Percentiles rank a stretch among this genome's conserved stretches.
Evolutionary conservation across 64 coral and sea anemone genomes (phyloP).

Genomic region (Trachythela sp.): DNA sequence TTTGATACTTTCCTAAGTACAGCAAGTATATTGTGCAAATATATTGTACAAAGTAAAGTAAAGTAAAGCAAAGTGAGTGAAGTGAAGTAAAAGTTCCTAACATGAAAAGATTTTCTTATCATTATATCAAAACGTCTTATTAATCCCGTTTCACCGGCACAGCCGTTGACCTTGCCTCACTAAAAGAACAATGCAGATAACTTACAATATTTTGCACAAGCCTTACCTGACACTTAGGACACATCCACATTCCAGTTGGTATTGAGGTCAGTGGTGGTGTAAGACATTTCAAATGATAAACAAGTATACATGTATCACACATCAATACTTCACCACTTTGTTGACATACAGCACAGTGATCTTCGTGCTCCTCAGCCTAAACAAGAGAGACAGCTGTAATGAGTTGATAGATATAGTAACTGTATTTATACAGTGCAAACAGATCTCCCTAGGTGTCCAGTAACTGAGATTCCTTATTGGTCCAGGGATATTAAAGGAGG

Average conservation of each 20-base stretch:
- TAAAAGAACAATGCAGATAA: too few species aligned
- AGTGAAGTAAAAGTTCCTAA: too few species aligned
- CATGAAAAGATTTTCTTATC: too few species aligned
- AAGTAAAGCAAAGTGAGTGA: too few species aligned
- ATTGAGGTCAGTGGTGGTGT: constrained; percentile 68
- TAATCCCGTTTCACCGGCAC: too few species aligned
- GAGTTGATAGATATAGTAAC: too few species aligned
- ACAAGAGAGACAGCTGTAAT: background rate
- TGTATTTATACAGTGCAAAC: too few species aligned
- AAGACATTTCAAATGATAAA: constrained; percentile 88
- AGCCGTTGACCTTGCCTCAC: too few species aligned
- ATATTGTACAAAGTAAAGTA: too few species aligned
- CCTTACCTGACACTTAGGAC: constrained; percentile 96
- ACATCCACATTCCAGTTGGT: constrained; percentile 95
- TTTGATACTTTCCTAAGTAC: constrained; percentile 56
- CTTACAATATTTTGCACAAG: background rate
- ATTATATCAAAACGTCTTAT: background rate
- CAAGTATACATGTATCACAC: constrained; percentile 94
- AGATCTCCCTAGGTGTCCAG: too few species aligned
- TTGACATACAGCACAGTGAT: constrained; percentile 67
- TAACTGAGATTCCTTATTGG: too few species aligned
- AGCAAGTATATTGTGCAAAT: background rate
- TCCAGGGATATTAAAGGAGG: too few species aligned
- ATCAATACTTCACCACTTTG: constrained; percentile 84
- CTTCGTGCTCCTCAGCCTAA: constrained; percentile 69